Base-by-base conservation (phyloP, 1,140 invertebrate genomes). In the Ceratina calcarata region DNA sequence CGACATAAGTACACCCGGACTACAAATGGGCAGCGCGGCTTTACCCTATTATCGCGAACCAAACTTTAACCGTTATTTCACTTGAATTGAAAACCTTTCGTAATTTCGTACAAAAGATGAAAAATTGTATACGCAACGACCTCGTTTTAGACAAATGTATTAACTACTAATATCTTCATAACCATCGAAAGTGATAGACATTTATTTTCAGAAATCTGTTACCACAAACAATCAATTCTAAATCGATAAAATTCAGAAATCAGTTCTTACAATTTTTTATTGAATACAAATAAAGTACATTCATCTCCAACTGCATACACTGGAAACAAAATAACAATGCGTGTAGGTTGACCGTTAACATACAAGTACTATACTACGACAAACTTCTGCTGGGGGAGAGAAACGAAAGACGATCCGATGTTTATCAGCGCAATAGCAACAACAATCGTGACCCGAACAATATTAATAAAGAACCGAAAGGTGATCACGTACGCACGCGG, bases 401-500 rank as follows among this genome's bases (percentile, higher is more conserved):
- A 75, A 84, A 53, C n/a, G 74, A 78, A 72, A 78, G 73, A 22
- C 18, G 64, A 68, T 66, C 24, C 37, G 64, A 78, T 61, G 20
- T 71, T 78, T 78, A 70, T 71, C 67, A n/a, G 6, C 13, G 7
- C 15, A 45, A n/a, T 15, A 45, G 15, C 16, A 22, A 66, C 37
- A 74, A 61, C 55, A 67, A 79, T 0, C 22, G 27, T 27, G 55
- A 2, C 57, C 12, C 57, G 66, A 3, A 37, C 12, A 45, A 20
- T 77, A 24, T 64, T 68, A 66, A 58, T 22, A 45, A 58, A 7
- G 22, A 65, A 78, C 22, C 7, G 20, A 62, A 70, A 78, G 84
- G 71, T 32, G 83, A 79, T 82, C 64, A 58, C 73, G 77, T 83
- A 83, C 74, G 80, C 71, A 66, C 69, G 18, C 53, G 49, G 77